These are phyloP conservation scores for Sebastes trivittatus DNA, from an alignment of 2,797 vertebrate species.

Conservation along the genomic window DNA sequence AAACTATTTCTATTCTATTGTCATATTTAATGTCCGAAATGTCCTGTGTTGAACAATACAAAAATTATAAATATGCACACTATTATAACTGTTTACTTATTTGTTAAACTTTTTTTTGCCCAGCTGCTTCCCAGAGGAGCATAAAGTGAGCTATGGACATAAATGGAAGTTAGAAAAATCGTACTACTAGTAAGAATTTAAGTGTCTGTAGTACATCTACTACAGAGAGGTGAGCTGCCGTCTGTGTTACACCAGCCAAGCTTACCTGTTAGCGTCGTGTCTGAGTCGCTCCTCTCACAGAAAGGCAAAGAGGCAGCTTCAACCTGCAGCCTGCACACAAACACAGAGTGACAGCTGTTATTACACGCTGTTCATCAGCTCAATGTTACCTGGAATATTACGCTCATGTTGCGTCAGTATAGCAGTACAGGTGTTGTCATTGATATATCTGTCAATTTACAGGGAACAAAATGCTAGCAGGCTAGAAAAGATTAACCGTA, in stretches of 20 bases:
- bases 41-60: too few relatives aligned
- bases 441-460: background rate
- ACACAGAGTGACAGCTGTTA: background rate
- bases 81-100: too few relatives aligned
- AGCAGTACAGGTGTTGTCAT: too few relatives aligned
- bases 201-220: background rate
- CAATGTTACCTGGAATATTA: background rate
- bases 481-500: background rate
- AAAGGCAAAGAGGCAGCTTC: slow-evolving; percentile 9
- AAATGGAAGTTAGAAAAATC: too few relatives aligned
- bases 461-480: background rate
- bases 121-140: too few relatives aligned
- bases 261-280: slow-evolving; percentile 39
- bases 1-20: too few relatives aligned
- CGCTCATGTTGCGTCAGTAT: background rate
- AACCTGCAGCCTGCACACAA: slow-evolving; percentile 44
- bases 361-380: background rate
- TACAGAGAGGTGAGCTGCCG: background rate
- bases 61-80: too few relatives aligned
- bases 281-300: slow-evolving; percentile 21
- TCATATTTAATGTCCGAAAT: too few relatives aligned
- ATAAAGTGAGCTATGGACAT: too few relatives aligned
- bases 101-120: too few relatives aligned
- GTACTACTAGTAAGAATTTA: too few relatives aligned
- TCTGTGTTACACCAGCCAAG: background rate